Base-by-base conservation (phyloP, 1,140 invertebrate genomes). In the Dreissena polymorpha region DNA sequence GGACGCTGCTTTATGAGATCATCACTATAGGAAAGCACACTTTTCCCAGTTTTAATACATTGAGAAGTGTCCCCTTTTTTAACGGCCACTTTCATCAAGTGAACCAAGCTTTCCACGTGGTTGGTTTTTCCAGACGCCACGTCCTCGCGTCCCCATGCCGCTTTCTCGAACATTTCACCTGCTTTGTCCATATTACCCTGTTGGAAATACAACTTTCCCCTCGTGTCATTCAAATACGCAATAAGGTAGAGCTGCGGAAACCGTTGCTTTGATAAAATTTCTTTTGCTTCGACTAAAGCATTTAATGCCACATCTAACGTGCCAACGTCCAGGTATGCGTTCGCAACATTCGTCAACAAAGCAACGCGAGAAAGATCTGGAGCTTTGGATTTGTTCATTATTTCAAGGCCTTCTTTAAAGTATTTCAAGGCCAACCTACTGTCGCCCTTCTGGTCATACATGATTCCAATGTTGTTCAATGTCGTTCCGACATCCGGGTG, bases 401-500 rank as follows among this genome's bases (percentile, higher is more conserved):
- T 29, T 21, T 75, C 64, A 10, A 73, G 65, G 7, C 80, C 80
- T 53, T 72, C 29, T 49, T 67, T n/a, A 65, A 74, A 75, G 23
- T 73, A 74, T 23, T 75, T 49, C 6, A 83, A 60, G n/a, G 80
- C 71, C 14, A 69, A 67, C 25, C 75, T 49, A 57, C 25, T 10
- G 50, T 83, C 80, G 14, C 63, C 80, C 25, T 29, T 74, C 50
- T 83, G 80, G 10, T 74, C 63, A 49, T 75, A 83, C 55, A 83
- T 69, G 10, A 83, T 29, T 49, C 80, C 80, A n/a, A 83, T 74
- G 39, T 83, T 74, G 50, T 83, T 75, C 8, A 67, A 55, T 3
- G 63, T 73, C n/a, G 64, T 49, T 16, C 80, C 80, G 60, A 83
- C 50, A 10, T 25, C 10, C 10, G 80, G 80, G 60, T 75, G 60